phyloP scores from a whole-genome alignment of 2,888 invertebrate genomes.

The Ormyrus thymus region DNA sequence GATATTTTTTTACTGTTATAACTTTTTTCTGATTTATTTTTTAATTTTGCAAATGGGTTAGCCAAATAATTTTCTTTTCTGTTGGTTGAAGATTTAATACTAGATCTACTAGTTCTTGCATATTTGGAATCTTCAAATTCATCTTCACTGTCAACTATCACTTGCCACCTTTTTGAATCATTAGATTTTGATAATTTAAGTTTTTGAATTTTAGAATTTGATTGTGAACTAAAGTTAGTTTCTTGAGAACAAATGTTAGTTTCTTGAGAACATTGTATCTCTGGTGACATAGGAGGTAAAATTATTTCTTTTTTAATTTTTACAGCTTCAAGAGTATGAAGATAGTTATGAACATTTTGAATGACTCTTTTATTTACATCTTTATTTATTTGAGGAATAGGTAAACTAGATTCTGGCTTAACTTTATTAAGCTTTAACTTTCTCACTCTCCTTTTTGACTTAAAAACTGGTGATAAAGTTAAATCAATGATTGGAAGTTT shows the following conservation, averaged over 20 bases:
- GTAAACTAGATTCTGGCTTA: too few species aligned
- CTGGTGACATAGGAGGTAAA: not conserved
- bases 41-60: constrained; percentile 28
- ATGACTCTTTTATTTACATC: not conserved
- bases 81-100: not conserved
- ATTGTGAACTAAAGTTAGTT: not conserved
- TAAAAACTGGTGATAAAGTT: constrained; percentile 8
- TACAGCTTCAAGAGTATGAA: not conserved
- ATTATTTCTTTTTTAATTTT: constrained; percentile 14
- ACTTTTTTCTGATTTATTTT: constrained; percentile 1
- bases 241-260: too few species aligned
- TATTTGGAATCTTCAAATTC: constrained; percentile 5
- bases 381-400: not conserved
- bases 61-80: not conserved
- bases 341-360: not conserved
- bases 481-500: not conserved
- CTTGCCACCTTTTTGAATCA: not conserved
- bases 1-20: constrained; percentile 5
- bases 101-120: not conserved
- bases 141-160: constrained; percentile 1
- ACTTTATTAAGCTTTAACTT: constrained; percentile 1
- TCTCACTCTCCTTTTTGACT: constrained; percentile 15
- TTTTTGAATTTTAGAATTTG: not conserved
- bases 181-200: not conserved
- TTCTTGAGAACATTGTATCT: not conserved